Evolutionary conservation across 2,113 vertebrate genomes (phyloP).

Genomic region (Marcusenius ussheri): DNA sequence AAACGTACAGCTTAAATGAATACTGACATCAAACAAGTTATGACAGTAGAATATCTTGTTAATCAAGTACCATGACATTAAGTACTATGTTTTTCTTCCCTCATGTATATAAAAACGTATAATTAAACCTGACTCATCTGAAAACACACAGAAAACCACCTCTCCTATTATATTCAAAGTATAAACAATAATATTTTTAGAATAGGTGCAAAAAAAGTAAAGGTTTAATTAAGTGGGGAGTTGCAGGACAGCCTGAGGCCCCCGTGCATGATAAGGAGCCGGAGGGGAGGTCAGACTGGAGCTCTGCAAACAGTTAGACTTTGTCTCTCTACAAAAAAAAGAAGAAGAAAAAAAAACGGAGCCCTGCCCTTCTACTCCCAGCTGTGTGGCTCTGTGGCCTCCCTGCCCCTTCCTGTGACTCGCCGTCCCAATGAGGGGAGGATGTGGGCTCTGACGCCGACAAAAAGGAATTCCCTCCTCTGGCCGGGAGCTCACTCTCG

Average conservation of each 20-base stretch:
- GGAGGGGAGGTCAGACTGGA: not conserved
- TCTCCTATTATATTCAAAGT: not conserved
- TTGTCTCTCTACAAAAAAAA: not conserved
- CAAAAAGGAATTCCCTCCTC: conserved; percentile 70
- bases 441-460: conserved; percentile 60
- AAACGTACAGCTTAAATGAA: not conserved
- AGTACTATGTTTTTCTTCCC: not conserved
- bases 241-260: not conserved
- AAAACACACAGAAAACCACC: not conserved
- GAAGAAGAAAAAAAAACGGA: no score
- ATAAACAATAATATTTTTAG: not conserved
- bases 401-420: conserved; percentile 62
- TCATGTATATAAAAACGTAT: not conserved
- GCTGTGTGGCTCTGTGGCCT: conserved; percentile 56
- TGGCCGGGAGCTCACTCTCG: conserved; percentile 52
- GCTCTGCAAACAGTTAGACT: not conserved
- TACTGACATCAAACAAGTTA: not conserved
- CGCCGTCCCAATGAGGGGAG: conserved; percentile 56
- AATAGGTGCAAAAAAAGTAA: not conserved
- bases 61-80: not conserved
- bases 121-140: not conserved
- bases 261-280: not conserved
- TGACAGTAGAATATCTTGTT: conserved; percentile 1
- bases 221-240: not conserved
- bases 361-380: conserved; percentile 60